phyloP scores from a whole-genome alignment of 2,888 invertebrate genomes.

The Trachelus stipa region DNA sequence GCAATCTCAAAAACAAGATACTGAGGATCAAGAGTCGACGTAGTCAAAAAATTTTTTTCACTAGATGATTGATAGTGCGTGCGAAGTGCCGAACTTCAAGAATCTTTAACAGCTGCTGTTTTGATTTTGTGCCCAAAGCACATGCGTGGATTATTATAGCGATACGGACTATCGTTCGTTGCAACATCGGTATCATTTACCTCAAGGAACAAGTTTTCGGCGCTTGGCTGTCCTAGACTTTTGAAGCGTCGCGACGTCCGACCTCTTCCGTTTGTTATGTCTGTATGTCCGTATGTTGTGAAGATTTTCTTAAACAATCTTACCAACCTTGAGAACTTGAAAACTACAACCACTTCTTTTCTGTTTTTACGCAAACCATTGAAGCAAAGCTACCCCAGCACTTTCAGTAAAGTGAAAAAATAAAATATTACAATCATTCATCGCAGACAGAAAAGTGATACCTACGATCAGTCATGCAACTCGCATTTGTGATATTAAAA shows the following conservation, averaged over 20 bases:
- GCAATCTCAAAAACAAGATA: background rate
- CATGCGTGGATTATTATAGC: background rate
- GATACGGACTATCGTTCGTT: background rate
- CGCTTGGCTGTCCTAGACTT: background rate
- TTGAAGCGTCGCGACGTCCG: background rate
- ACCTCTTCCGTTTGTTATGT: background rate
- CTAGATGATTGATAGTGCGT: background rate
- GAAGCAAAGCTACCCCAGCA: background rate
- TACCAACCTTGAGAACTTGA: background rate
- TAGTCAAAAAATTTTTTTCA: background rate
- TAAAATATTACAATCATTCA: background rate
- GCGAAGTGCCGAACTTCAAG: background rate
- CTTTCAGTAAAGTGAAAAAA: background rate
- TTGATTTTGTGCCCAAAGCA: background rate
- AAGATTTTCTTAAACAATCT: background rate
- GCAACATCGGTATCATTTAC: background rate
- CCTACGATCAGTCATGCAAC: background rate
- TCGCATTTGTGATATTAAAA: background rate
- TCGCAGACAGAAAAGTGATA: background rate
- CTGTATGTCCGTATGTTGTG: background rate
- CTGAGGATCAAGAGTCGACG: background rate
- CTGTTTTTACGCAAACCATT: background rate
- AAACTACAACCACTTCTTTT: background rate
- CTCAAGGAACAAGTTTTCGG: background rate
- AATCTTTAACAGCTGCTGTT: background rate